Base-by-base conservation (phyloP, 2,888 invertebrate species). In the Clepsis dumicolana region DNA sequence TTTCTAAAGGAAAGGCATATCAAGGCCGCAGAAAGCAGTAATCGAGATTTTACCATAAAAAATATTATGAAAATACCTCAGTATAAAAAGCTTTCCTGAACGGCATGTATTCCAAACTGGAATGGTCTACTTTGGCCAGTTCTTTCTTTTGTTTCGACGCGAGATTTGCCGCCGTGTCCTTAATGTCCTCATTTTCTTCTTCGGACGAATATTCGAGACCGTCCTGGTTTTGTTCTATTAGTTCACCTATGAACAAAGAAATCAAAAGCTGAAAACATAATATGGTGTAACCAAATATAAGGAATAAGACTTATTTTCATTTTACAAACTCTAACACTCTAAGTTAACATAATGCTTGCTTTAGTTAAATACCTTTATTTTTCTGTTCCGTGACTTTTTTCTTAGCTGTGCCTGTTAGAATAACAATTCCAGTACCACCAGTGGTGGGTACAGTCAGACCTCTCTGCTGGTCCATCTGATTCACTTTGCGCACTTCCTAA, bases 221-320 rank as follows among this genome's bases (percentile, higher is more conserved):
- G 86, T 99, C 99, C 88, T 99, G 98, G 90, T 99, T 99, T 85
- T 99, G 99, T 88, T 99, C 99, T 81, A 99, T 98, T n/a, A 99
- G 93, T 90, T 99, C 99, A 64, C 99, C 99, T 93, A 12, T 10
- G 18, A 21, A 18, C 18, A 44, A 4, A 44, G 44, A 44, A 4
- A n/a, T 1, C 1, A 10, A 10, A 12, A n/a, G n/a, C n/a, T n/a
- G n/a, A n/a, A n/a, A n/a, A n/a, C n/a, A n/a, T n/a, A n/a, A n/a
- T n/a, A n/a, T n/a, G n/a, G n/a, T n/a, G n/a, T n/a, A n/a, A n/a
- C n/a, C n/a, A n/a, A n/a, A n/a, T n/a, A n/a, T n/a, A n/a, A n/a
- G n/a, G n/a, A n/a, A n/a, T n/a, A n/a, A n/a, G n/a, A n/a, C n/a
- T 44, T 32, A 4, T 2, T 14, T 12, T 14, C 14, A 38, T 38